Percentiles rank a stretch among this genome's conserved stretches.
These are phyloP conservation scores for Mythimna impura DNA, from an alignment of 2,888 invertebrate genomes.

Conservation along the genomic window DNA sequence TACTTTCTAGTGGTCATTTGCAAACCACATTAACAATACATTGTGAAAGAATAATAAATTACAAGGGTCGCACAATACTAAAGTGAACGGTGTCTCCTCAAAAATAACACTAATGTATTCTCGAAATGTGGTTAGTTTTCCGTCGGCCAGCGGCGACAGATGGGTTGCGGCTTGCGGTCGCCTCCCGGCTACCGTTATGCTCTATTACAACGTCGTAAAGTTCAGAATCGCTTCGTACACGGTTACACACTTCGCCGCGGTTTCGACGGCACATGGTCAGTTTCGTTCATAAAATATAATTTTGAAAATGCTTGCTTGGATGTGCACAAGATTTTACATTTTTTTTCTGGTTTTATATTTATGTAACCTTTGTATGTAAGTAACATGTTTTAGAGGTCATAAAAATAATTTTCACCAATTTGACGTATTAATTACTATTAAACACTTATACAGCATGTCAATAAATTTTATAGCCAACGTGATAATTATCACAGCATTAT, in stretches of 20 bases:
- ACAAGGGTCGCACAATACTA: conserved; percentile 22
- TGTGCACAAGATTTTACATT: conserved; percentile 18
- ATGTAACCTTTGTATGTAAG: no score
- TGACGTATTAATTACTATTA: not conserved
- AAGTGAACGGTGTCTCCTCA: conserved; percentile 41
- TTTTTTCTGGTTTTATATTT: conserved; percentile 1
- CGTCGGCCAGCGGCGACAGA: conserved; percentile 79
- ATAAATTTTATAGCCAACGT: conserved; percentile 5
- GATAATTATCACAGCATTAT: conserved; percentile 7
- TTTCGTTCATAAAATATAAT: conserved; percentile 46
- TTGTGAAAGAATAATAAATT: conserved; percentile 42
- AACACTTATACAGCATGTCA: not conserved
- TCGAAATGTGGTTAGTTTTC: conserved; percentile 79
- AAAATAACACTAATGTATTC: conserved; percentile 71
- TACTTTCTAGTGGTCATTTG: conserved; percentile 15
- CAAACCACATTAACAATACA: conserved; percentile 35
- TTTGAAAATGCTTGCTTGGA: conserved; percentile 34
- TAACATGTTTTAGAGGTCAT: not conserved
- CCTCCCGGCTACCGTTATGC: conserved; percentile 55
- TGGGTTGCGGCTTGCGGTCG: conserved; percentile 79
- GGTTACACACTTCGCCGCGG: conserved; percentile 35
- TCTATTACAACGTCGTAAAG: conserved; percentile 59
- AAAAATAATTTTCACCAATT: not conserved
- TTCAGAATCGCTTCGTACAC: conserved; percentile 51
- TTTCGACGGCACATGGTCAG: conserved; percentile 63